Evolutionary conservation across 2,888 invertebrate genomes (phyloP), one percentile per base, ranked within the genome.

Genomic region (Phaonia tiefii): DNA sequence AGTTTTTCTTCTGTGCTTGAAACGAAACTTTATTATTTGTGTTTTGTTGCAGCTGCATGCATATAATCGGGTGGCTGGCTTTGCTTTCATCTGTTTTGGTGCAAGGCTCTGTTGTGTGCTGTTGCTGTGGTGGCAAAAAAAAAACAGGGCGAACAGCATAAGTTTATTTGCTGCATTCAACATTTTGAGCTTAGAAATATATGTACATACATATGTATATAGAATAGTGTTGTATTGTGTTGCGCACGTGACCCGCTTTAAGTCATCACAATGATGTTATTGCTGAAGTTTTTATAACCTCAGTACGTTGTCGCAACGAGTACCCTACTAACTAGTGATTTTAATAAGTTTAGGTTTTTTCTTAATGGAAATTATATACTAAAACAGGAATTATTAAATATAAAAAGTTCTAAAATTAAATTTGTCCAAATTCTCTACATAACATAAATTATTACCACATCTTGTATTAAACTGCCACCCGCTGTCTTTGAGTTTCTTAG

Each of bases 181-280:
- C 22, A 75, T 75, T 78, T 42, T 37, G 39, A 42, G 20, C 13
- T 2, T 26, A 44, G 13, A 44, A 4, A 44, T 44, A 44, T 11
- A 17, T 15, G 7, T 4, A 15, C 7, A 49, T 17, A 15, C 7
- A 49, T 17, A 15, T 15, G 17, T 15, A 15, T 49, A 49, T 1
- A 7, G 49, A 49, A 54, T 26, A 25, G 11, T 63, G 42, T 42
- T 42, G 65, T 66, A 49, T 56, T 58, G 75, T 65, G 60, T 49
- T 75, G 67, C 74, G 69, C 75, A 78, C 78, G 81, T 78, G 78
- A 81, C 81, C 75, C 77, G 75, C 71, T 81, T 78, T 63, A 78
- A 37, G 39, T 11, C 63, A 39, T 63, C 22, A 63, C n/a, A 39
- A 37, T 42, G 20, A 22, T 22, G 37, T 31, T 31, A 8, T 31